Conservation (phyloP, 2,797 vertebrate species). For the Propithecus perrieri region DNA sequence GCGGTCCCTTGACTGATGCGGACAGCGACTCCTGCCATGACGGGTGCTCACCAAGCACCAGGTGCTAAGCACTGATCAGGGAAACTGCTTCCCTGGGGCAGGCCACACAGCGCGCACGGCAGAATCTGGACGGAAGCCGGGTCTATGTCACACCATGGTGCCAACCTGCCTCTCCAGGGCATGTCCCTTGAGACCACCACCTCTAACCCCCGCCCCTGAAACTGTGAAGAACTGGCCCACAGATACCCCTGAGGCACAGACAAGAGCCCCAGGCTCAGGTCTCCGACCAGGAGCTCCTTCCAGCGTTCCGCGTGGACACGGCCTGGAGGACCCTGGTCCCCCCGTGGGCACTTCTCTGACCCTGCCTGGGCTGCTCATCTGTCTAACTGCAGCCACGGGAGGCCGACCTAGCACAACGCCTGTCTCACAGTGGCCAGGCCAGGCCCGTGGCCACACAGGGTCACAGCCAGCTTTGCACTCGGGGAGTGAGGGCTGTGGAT, state of each 20-base stretch:
- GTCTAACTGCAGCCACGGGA: not conserved
- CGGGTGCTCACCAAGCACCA: rapidly evolving
- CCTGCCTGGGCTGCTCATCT: not conserved
- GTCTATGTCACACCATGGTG: not conserved
- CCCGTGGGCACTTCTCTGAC: no score
- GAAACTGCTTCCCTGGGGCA: not conserved
- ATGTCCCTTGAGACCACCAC: not conserved
- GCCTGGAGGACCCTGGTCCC: not conserved
- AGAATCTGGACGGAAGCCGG: rapidly evolving
- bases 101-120: not conserved
- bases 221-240: not conserved
- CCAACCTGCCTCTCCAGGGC: not conserved
- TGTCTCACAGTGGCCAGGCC: no score
- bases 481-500: no score
- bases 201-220: rapidly evolving
- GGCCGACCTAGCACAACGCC: rapidly evolving
- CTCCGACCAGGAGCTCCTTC: not conserved
- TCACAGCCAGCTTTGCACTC: not conserved
- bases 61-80: not conserved
- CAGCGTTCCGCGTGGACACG: rapidly evolving
- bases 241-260: no score
- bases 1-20: not conserved
- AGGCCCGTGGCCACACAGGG: not conserved
- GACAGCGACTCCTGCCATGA: not conserved
- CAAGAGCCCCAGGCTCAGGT: not conserved